phyloP scores from a whole-genome alignment of 1,140 invertebrate species.

The Hyles euphorbiae region DNA sequence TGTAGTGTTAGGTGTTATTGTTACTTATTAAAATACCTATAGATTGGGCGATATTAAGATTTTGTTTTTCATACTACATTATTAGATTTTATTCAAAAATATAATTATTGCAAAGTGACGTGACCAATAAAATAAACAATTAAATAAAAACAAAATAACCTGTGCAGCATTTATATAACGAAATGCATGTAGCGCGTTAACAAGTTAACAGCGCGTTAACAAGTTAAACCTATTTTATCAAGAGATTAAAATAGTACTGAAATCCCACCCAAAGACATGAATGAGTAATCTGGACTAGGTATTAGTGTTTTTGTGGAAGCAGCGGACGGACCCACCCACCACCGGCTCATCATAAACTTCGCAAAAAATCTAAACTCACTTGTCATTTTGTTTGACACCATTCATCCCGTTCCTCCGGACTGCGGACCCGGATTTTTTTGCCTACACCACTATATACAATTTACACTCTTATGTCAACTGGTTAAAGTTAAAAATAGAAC shows the following conservation, averaged over 20 bases:
- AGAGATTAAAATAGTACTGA: neutral
- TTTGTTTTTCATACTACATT: too few species aligned
- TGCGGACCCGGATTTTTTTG: constrained; percentile 48
- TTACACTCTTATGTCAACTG: constrained; percentile 5
- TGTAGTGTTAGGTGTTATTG: too few species aligned
- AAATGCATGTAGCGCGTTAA: too few species aligned
- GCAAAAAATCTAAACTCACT: constrained; percentile 63
- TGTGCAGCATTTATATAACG: too few species aligned
- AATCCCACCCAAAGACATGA: neutral
- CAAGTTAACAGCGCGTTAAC: too few species aligned
- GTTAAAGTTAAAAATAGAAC: constrained; percentile 17
- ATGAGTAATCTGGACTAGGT: neutral
- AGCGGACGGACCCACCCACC: constrained; percentile 3
- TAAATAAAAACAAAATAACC: too few species aligned
- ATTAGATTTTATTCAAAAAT: too few species aligned
- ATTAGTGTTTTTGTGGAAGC: neutral
- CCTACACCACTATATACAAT: neutral
- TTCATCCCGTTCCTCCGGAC: constrained; percentile 60
- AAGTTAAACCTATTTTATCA: too few species aligned
- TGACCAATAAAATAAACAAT: too few species aligned
- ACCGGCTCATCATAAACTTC: constrained; percentile 37
- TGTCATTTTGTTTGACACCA: constrained; percentile 73
- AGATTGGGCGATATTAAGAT: too few species aligned
- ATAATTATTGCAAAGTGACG: too few species aligned
- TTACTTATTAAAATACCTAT: too few species aligned